These are phyloP conservation scores for Epizoanthus stellaris DNA, from an alignment of 92 coral and sea anemone species.

Conservation along the genomic window DNA sequence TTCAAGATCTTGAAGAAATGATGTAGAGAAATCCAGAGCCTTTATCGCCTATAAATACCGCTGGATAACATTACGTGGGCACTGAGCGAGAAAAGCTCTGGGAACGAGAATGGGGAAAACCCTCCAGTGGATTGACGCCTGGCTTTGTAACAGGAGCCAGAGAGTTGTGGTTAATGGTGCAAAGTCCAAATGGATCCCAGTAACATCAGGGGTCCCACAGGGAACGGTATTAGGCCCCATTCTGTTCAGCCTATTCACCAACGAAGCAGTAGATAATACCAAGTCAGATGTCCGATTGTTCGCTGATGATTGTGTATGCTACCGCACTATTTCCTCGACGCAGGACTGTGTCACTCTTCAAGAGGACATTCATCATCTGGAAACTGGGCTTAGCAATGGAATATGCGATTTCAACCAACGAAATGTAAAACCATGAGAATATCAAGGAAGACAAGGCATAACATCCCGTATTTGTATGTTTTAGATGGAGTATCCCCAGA, in stretches of 20 bases:
- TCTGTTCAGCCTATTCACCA: neutral
- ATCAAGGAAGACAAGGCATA: neutral
- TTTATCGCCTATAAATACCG: no score
- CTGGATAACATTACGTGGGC: no score
- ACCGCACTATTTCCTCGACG: neutral
- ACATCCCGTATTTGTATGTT: no score
- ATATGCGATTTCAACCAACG: neutral
- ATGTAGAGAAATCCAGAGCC: no score
- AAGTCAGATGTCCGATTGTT: neutral
- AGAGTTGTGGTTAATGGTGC: conserved; percentile 35
- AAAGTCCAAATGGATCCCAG: conserved; percentile 27
- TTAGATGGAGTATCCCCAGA: no score
- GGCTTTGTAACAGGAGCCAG: conserved; percentile 19
- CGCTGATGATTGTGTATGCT: neutral
- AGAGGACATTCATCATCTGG: neutral
- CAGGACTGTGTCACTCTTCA: neutral
- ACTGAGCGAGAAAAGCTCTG: no score
- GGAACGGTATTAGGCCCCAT: neutral
- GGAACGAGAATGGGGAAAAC: no score
- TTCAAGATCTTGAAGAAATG: no score
- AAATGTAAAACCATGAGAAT: neutral
- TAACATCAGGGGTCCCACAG: conserved; percentile 33
- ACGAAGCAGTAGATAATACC: neutral
- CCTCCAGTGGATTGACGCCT: conserved; percentile 10
- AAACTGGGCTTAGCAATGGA: neutral